Percentiles rank a stretch among this genome's conserved stretches.
These are phyloP conservation scores for Hylaeus anthracinus DNA, from an alignment of 1,140 invertebrate genomes.

Conservation along the genomic window DNA sequence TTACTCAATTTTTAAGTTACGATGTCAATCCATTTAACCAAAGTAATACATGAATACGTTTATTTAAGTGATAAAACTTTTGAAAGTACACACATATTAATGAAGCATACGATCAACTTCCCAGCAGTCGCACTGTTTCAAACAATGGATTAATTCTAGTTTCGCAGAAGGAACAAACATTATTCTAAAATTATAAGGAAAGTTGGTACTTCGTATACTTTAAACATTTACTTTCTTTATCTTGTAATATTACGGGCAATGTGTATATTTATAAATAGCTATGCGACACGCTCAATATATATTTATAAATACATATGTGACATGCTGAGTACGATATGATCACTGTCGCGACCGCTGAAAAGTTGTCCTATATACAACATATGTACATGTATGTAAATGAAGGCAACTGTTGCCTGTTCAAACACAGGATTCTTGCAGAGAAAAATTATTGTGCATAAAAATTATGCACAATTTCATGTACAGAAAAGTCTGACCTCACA, in stretches of 20 bases:
- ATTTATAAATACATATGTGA: background rate
- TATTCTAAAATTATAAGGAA: background rate
- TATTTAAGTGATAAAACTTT: background rate
- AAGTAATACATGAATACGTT: background rate
- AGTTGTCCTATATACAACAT: slow-evolving; percentile 1
- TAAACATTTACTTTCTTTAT: background rate
- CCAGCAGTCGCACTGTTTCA: background rate
- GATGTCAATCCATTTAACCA: too few species aligned
- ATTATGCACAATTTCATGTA: background rate
- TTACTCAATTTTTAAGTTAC: too few species aligned
- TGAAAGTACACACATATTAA: slow-evolving; percentile 37
- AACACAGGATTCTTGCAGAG: background rate
- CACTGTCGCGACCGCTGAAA: background rate
- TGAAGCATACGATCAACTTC: slow-evolving; percentile 1
- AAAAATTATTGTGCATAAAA: slow-evolving; percentile 3
- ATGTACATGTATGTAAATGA: background rate
- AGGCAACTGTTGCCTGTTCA: background rate
- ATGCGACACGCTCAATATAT: slow-evolving; percentile 4
- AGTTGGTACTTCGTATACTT: background rate
- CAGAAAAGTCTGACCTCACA: background rate
- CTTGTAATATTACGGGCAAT: background rate
- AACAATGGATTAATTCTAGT: background rate
- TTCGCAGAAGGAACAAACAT: background rate
- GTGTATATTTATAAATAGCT: slow-evolving; percentile 30
- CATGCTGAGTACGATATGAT: background rate